These are phyloP conservation scores for Euura saliciscinereae DNA, from an alignment of 1,140 invertebrate species.

Conservation along the genomic window DNA sequence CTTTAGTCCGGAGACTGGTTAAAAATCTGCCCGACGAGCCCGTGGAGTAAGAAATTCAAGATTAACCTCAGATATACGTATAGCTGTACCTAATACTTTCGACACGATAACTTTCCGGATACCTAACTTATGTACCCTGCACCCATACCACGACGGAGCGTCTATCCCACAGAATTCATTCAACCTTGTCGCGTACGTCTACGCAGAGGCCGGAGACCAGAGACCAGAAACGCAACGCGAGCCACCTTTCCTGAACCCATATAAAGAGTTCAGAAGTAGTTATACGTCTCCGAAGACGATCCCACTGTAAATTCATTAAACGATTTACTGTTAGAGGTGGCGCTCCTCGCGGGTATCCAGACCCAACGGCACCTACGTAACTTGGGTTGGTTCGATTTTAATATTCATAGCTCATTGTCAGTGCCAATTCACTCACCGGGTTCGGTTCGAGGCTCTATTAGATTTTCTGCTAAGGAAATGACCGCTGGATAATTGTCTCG, in stretches of 20 bases:
- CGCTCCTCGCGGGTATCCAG: background rate
- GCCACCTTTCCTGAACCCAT: no score
- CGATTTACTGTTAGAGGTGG: constrained; percentile 1
- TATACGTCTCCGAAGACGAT: background rate
- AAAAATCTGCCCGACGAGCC: no score
- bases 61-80: background rate
- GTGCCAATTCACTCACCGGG: background rate
- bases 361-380: background rate
- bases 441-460: background rate
- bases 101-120: background rate
- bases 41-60: background rate
- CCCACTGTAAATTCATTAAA: background rate
- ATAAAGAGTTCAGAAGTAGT: no score
- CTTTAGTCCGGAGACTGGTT: background rate
- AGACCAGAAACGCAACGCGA: no score
- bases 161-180: no score
- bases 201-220: no score
- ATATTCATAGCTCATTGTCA: constrained; percentile 4
- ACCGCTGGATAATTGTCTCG: no score
- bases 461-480: no score
- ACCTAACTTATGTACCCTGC: background rate
- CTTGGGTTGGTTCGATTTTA: background rate
- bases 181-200: no score
- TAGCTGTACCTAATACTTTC: background rate
- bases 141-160: no score